phyloP scores from a whole-genome alignment of 2,113 vertebrate species.

The Neotoma lepida region DNA sequence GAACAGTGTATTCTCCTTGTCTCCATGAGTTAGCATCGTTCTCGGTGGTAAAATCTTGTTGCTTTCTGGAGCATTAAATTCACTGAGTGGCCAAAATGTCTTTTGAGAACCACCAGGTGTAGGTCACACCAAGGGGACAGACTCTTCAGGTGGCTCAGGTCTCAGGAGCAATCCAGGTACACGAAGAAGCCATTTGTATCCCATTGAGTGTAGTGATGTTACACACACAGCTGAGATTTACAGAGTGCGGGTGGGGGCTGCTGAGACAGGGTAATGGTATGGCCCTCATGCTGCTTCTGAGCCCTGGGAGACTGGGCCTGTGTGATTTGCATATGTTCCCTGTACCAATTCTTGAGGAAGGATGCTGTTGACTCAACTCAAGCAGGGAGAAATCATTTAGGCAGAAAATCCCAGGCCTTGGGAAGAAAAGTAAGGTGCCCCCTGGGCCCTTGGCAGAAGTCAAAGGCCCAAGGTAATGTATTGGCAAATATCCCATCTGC shows the following conservation, averaged over 20 bases:
- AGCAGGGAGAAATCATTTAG: constrained; percentile 85
- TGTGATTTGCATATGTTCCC: constrained; percentile 38
- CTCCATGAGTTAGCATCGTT: constrained; percentile 92
- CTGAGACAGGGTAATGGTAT: constrained; percentile 35
- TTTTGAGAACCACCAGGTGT: constrained; percentile 86
- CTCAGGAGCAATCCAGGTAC: constrained; percentile 86
- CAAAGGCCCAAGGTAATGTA: constrained; percentile 88
- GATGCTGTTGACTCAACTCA: constrained; percentile 78
- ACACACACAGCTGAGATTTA: constrained; percentile 85
- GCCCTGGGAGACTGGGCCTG: constrained; percentile 76
- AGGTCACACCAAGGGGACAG: constrained; percentile 85
- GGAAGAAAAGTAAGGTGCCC: constrained; percentile 84
- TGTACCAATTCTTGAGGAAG: constrained; percentile 72
- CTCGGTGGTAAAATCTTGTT: constrained; percentile 84
- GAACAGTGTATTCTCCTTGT: constrained; percentile 84
- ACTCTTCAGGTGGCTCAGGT: constrained; percentile 84
- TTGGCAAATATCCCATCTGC: constrained; percentile 77
- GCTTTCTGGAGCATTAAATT: constrained; percentile 95
- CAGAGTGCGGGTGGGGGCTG: constrained; percentile 67
- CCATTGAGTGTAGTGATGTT: constrained; percentile 82
- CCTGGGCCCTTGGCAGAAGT: constrained; percentile 82
- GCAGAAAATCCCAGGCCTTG: constrained; percentile 85
- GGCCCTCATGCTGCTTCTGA: constrained; percentile 58
- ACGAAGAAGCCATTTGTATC: constrained; percentile 94
- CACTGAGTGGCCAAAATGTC: constrained; percentile 84